Base-by-base conservation (phyloP, 2,797 vertebrate genomes). In the Phylloscopus collybita region DNA sequence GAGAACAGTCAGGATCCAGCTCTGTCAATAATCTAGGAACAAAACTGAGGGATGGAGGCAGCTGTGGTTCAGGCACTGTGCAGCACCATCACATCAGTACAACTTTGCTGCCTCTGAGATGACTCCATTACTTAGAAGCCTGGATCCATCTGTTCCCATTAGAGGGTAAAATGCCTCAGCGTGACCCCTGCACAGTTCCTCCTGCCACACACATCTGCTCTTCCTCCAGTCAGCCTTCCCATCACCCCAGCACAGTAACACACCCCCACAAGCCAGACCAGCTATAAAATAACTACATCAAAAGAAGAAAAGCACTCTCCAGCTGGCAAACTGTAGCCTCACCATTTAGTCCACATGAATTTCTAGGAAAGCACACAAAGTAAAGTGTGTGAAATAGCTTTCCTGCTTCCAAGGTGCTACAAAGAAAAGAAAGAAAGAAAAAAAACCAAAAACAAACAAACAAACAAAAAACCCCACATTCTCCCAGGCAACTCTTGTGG, bases 61-160 rank as follows among this genome's bases (percentile, higher is more conserved):
- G 70, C 80, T 74, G 44, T 27, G 51, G 32, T n/a, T 74, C 54
- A 61, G 73, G 50, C 72, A 38, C 57, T 18, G 14, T 5, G 9
- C 7, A 60, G 51, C n/a, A 65, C 20, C 10, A 23, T 2, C 34
- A 18, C 1, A 1, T 40, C 62, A 75, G 42, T 5, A 36, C 32
- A 79, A 57, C 76, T 86, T 23, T 10, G 6, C 40, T 34, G 22
- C 32, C 64, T 67, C 81, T 62, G 6, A 53, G 53, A 92, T 9
- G 5, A 65, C 62, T 93, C 72, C 50, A 75, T 94, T 36, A 75
- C 47, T 90, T 54, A 44, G 2, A 59, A 84, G 27, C 8, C 56
- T n/a, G 71, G 36, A 80, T 70, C 90, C 92, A 92, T 90, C 90
- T 95, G 92, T 80, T 95, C 74, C 67, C 53, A 59, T 59, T 0